Percentiles rank a stretch among this genome's conserved stretches.
These are phyloP conservation scores for Drosophila maculinotata DNA, from an alignment of 2,888 invertebrate species.

Conservation along the genomic window DNA sequence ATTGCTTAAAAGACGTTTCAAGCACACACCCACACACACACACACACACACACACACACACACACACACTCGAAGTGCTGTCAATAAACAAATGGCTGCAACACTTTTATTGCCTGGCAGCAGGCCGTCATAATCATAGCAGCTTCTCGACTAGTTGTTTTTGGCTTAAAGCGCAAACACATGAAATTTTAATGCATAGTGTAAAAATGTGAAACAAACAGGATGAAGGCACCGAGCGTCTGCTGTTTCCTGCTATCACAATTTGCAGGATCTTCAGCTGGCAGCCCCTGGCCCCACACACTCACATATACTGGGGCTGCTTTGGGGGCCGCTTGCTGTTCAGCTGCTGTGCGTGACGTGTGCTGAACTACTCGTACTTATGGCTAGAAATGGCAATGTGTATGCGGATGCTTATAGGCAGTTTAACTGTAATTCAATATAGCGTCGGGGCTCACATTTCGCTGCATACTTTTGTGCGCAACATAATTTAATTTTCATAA, in stretches of 20 bases:
- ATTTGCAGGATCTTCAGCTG: constrained; percentile 7
- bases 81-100: constrained; percentile 57
- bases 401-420: constrained; percentile 59
- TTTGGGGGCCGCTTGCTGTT: constrained; percentile 21
- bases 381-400: constrained; percentile 17
- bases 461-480: constrained; percentile 63
- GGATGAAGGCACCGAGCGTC: not conserved
- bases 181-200: constrained; percentile 66
- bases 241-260: constrained; percentile 4
- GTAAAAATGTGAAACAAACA: constrained; percentile 20
- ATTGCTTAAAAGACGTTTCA: constrained; percentile 45
- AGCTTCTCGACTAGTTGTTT: constrained; percentile 13
- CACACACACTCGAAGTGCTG: constrained; percentile 24
- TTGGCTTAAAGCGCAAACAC: constrained; percentile 46
- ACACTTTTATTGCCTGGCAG: constrained; percentile 60
- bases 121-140: constrained; percentile 25
- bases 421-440: constrained; percentile 78
- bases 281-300: not conserved
- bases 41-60: constrained; percentile 18
- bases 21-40: constrained; percentile 2
- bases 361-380: constrained; percentile 46
- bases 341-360: constrained; percentile 52
- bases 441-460: constrained; percentile 54
- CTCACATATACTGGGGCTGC: not conserved
- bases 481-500: constrained; percentile 75